phyloP scores from a whole-genome alignment of 2,797 vertebrate species.

The Sciaenops ocellatus region DNA sequence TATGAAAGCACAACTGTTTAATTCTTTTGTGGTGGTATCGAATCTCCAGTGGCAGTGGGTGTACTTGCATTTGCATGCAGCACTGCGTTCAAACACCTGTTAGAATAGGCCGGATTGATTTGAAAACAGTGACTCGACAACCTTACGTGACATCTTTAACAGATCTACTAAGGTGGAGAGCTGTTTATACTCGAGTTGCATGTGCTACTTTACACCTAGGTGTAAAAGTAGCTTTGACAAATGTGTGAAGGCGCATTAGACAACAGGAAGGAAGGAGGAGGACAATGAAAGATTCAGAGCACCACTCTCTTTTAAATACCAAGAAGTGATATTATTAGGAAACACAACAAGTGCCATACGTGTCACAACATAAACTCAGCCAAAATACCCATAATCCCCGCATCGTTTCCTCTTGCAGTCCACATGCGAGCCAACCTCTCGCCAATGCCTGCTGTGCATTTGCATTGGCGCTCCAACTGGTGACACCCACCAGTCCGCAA shows the following conservation, averaged over 20 bases:
- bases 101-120: not conserved
- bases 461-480: slow-evolving; percentile 43
- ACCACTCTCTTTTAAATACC: not conserved
- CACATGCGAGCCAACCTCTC: slow-evolving; percentile 29
- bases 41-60: not conserved
- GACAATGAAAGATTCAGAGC: not conserved
- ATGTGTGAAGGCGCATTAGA: not conserved
- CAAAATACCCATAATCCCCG: not conserved
- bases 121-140: not conserved
- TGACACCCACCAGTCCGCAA: slow-evolving; percentile 52
- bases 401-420: not conserved
- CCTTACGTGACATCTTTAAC: not conserved
- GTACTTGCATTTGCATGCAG: slow-evolving; percentile 11
- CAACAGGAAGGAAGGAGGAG: not conserved
- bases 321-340: slow-evolving; percentile 8
- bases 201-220: not conserved
- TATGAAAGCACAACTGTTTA: not conserved
- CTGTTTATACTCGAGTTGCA: not conserved
- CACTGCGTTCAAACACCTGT: not conserved
- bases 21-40: not conserved
- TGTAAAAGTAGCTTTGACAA: not conserved
- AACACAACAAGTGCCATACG: not conserved
- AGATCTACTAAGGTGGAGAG: not conserved
- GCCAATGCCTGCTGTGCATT: slow-evolving; percentile 27
- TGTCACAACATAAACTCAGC: slow-evolving; percentile 2